A percentile compares a stretch with the other conserved stretches of the same genome.
Conservation (phyloP, 2,113 vertebrate genomes). For the Charina bottae region DNA sequence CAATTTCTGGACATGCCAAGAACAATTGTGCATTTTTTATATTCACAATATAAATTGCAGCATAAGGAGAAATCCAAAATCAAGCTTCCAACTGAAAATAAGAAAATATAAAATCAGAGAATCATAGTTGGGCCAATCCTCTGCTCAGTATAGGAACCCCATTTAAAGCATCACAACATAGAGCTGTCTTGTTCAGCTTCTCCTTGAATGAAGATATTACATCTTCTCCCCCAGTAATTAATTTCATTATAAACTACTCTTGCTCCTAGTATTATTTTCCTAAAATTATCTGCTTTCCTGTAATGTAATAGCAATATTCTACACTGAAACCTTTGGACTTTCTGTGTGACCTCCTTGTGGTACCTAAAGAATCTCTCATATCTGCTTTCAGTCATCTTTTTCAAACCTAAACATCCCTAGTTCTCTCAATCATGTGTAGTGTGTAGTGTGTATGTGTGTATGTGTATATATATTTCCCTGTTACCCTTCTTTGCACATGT, state of each 20-base stretch:
- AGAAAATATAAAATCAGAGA: background rate
- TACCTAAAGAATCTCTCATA: no score
- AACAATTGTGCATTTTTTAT: background rate
- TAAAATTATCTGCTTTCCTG: no score
- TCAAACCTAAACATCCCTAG: no score
- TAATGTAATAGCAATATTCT: no score
- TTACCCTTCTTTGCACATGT: no score
- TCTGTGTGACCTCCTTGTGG: no score
- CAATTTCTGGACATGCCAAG: slow-evolving; percentile 40
- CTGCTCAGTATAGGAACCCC: background rate
- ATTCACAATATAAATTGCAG: slow-evolving; percentile 19
- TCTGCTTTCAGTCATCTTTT: no score
- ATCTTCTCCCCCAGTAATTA: background rate
- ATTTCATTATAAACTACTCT: background rate
- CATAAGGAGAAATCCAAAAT: slow-evolving; percentile 27
- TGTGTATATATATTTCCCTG: no score
- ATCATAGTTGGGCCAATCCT: background rate
- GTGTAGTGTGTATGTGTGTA: no score
- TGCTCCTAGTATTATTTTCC: background rate
- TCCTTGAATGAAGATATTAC: background rate
- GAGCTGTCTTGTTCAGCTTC: background rate
- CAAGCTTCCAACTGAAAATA: slow-evolving; percentile 5
- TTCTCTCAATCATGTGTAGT: no score
- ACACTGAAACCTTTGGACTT: no score
- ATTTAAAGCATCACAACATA: background rate